phyloP scores from a whole-genome alignment of 35 echinoderm and acorn worm genomes.

The Heliocidaris tuberculata region DNA sequence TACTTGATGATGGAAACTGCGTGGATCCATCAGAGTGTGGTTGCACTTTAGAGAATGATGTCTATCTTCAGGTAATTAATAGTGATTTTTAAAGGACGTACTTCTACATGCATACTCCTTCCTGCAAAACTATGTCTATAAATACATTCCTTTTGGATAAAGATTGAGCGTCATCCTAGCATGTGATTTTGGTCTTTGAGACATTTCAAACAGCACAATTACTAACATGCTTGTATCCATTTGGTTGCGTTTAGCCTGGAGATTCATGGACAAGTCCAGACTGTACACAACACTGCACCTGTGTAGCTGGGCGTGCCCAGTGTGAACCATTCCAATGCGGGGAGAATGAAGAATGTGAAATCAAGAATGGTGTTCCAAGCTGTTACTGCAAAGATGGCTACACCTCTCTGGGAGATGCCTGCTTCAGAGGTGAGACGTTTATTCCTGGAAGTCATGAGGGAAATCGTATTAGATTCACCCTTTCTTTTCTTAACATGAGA shows the following conservation, averaged over 20 bases:
- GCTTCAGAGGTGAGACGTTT: background rate
- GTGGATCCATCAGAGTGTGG: too few species aligned
- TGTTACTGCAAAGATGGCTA: conserved; percentile 57
- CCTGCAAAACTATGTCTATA: conserved; percentile 16
- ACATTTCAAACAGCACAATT: background rate
- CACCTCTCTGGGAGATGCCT: background rate
- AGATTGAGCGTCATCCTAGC: background rate
- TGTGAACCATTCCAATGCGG: background rate
- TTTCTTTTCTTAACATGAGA: background rate
- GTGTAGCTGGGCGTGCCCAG: background rate
- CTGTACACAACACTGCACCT: background rate
- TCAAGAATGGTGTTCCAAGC: conserved; percentile 39
- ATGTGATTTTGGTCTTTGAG: background rate
- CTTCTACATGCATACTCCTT: too few species aligned
- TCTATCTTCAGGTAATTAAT: too few species aligned
- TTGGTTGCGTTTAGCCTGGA: background rate
- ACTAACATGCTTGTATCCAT: background rate
- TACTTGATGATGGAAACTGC: background rate
- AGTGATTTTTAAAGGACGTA: too few species aligned
- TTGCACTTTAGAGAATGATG: too few species aligned
- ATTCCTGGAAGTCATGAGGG: background rate
- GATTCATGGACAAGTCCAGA: background rate
- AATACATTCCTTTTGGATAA: background rate
- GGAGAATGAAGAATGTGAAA: conserved; percentile 2
- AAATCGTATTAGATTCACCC: background rate